These are phyloP conservation scores for Crotophaga sulcirostris DNA, from an alignment of 2,113 vertebrate species.

Conservation along the genomic window DNA sequence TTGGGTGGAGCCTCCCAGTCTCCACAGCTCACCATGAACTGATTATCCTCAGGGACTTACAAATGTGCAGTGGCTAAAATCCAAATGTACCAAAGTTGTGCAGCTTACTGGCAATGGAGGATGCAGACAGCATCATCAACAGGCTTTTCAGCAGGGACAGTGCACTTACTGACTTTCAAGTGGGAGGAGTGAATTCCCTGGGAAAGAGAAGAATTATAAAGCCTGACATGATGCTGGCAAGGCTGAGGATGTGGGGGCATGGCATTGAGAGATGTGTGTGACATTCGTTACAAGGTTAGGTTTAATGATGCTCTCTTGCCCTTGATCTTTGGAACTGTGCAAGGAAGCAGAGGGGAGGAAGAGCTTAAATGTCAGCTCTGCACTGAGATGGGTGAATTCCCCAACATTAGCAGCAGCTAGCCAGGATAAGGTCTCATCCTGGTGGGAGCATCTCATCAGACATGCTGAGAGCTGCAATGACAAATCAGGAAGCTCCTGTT, in stretches of 20 bases:
- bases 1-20: neutral
- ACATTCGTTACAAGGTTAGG: neutral
- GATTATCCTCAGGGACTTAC: neutral
- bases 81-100: neutral
- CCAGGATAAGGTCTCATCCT: neutral
- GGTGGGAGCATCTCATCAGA: neutral
- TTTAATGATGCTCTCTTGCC: neutral
- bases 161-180: neutral
- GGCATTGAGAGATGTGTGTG: neutral
- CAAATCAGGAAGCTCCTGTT: neutral
- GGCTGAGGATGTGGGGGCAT: neutral
- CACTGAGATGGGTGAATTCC: neutral
- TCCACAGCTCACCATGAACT: neutral
- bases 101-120: neutral
- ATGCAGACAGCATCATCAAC: neutral
- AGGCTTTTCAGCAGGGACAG: neutral
- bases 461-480: neutral
- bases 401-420: neutral
- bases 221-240: neutral
- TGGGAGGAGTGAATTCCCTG: neutral
- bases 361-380: slow-evolving; percentile 35
- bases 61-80: neutral
- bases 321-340: neutral
- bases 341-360: neutral
- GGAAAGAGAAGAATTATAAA: neutral